Base-by-base conservation (phyloP, 1,140 invertebrate genomes). In the Drosophila nikananu region DNA sequence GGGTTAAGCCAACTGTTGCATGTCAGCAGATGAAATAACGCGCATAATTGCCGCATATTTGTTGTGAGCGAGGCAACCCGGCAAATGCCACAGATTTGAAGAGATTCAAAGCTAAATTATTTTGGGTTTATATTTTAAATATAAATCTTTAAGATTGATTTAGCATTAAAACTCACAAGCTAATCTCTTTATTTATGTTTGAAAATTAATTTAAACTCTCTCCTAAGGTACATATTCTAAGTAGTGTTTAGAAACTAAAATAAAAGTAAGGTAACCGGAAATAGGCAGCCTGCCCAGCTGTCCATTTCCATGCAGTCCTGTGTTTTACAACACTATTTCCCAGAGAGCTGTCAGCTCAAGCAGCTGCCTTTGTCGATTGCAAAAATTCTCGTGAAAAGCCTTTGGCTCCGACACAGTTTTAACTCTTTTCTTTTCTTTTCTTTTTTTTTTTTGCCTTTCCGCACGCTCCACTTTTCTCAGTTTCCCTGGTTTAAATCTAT, bases 31-130 rank as follows among this genome's bases (percentile, higher is more conserved):
- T 87, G 65, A 87, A 89, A 78, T 81, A 83, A 71, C 55, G 77
- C 84, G 70, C 68, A 89, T 87, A 87, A 83, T 84, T 89, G 84
- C 66, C 64, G 77, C 77, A 80, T 71, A 83, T 87, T 71, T 80
- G 61, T 51, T 39, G 55, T 42, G 48, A 41, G 35, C 49, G 19
- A 39, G 5, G 27, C 57, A 60, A 68, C 49, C 35, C 64, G 39
- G 65, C 12, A 68, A 39, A 21, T 5, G 32, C 23, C 30, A 0
- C 0, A 13, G 13, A 54, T 35, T n/a, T n/a, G 1, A 0, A 32
- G 5, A 25, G 52, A 37, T 55, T 55, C 15, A 4, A 7, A 12
- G 21, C 0, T 3, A 7, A 41, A 48, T 17, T 27, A 39, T 30
- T 21, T 1, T 1, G 7, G 17, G 1, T 23, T 46, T 23, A 7